These are phyloP conservation scores for Escarpia spicata DNA, from an alignment of 2,888 invertebrate species.

Conservation along the genomic window DNA sequence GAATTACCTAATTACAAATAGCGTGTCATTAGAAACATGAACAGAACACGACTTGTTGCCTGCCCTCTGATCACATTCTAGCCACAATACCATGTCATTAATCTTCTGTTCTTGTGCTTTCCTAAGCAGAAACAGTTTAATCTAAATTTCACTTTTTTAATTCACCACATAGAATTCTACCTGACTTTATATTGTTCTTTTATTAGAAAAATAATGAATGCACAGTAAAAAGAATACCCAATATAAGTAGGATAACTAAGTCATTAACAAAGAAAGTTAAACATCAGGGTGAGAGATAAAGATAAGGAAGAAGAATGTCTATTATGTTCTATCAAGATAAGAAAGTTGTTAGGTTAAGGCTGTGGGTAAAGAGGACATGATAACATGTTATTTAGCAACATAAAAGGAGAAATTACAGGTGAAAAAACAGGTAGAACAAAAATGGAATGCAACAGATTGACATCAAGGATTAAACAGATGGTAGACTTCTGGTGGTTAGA, in stretches of 20 bases:
- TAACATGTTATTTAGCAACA: background rate
- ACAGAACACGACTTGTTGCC: conserved; percentile 17
- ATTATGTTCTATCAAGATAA: background rate
- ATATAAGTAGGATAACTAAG: no score
- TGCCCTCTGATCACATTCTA: background rate
- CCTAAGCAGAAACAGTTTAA: no score
- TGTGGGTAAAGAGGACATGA: background rate
- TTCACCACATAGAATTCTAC: no score
- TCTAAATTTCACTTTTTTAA: no score
- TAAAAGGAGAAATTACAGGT: background rate
- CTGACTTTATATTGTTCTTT: background rate
- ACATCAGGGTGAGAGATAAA: background rate
- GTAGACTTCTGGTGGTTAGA: background rate
- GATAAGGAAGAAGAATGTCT: background rate
- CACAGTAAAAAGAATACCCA: background rate
- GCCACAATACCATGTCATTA: background rate
- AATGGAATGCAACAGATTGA: background rate
- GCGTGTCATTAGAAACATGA: conserved; percentile 17
- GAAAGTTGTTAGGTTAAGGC: background rate
- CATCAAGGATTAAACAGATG: background rate
- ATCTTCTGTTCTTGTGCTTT: no score
- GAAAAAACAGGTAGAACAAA: background rate
- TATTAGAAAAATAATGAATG: background rate
- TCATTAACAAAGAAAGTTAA: background rate
- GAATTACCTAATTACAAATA: conserved; percentile 16